A percentile compares a stretch with the other conserved stretches of the same genome.
phyloP scores from a whole-genome alignment of 2,797 vertebrate species.

The Acanthornis magna region DNA sequence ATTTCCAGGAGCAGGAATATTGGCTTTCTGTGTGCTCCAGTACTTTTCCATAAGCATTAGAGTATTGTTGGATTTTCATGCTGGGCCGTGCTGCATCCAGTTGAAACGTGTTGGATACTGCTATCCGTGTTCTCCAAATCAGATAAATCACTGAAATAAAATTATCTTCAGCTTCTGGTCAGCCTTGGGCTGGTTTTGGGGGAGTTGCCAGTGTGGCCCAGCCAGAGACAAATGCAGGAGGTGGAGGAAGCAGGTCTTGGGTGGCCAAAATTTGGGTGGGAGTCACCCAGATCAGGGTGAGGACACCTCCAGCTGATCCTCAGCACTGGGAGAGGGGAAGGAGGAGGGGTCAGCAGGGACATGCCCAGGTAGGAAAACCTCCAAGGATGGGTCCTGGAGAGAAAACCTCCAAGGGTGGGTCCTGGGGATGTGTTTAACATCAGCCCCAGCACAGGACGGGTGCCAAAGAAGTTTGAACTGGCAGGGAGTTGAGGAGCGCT shows the following conservation, averaged over 20 bases:
- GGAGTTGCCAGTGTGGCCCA: not conserved
- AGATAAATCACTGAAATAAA: not conserved
- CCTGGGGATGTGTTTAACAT: fast-evolving
- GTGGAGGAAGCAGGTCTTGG: not conserved
- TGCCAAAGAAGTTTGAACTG: not conserved
- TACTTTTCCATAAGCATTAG: not conserved
- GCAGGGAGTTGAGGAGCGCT: not conserved
- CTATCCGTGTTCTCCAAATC: not conserved
- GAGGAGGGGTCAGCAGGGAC: not conserved
- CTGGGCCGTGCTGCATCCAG: not conserved
- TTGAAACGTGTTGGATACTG: not conserved
- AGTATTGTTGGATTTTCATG: not conserved
- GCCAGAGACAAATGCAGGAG: not conserved
- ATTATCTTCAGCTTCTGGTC: not conserved
- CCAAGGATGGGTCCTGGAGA: not conserved
- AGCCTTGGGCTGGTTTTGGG: not conserved
- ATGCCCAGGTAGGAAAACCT: not conserved
- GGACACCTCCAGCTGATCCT: not conserved
- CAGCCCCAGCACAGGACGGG: not conserved
- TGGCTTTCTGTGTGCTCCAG: not conserved
- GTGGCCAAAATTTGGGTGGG: not conserved
- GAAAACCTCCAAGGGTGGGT: not conserved
- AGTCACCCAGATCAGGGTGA: not conserved
- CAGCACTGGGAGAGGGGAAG: not conserved
- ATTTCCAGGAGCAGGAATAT: not conserved